These are phyloP conservation scores for Phataginus tricuspis DNA, from an alignment of 2,797 vertebrate genomes.

Conservation along the genomic window DNA sequence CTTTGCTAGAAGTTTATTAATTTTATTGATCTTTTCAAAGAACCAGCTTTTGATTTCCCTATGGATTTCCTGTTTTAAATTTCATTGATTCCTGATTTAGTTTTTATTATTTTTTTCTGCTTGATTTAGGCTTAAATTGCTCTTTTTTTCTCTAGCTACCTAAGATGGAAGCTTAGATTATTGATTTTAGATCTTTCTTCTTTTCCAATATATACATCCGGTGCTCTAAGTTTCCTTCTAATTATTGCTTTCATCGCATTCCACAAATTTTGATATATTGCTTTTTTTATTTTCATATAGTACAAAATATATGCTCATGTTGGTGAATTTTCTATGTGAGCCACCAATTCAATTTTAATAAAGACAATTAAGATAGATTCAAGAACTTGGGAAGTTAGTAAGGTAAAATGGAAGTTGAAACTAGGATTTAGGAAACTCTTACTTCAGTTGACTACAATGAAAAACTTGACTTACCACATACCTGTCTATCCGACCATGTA, in stretches of 20 bases:
- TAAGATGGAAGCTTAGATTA: neutral
- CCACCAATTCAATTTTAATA: neutral
- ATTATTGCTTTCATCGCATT: neutral
- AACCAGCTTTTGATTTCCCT: neutral
- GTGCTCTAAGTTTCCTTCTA: neutral
- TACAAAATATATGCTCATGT: neutral
- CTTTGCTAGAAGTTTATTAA: neutral
- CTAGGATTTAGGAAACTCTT: neutral
- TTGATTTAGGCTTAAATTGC: neutral
- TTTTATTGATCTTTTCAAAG: slow-evolving; percentile 15
- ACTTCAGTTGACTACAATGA: neutral
- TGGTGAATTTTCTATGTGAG: neutral
- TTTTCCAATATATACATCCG: neutral
- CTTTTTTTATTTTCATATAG: neutral
- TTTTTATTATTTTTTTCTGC: neutral
- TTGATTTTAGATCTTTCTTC: neutral
- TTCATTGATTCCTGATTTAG: neutral
- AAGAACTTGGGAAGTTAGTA: neutral
- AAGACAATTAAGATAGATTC: neutral
- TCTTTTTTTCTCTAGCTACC: neutral
- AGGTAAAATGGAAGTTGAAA: neutral
- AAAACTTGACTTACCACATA: neutral
- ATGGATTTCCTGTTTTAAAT: neutral
- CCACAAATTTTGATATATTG: neutral
- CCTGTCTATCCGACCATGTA: neutral